Evolutionary conservation across 1,140 invertebrate genomes (phyloP).

Genomic region (Polypedilum vanderplanki): DNA sequence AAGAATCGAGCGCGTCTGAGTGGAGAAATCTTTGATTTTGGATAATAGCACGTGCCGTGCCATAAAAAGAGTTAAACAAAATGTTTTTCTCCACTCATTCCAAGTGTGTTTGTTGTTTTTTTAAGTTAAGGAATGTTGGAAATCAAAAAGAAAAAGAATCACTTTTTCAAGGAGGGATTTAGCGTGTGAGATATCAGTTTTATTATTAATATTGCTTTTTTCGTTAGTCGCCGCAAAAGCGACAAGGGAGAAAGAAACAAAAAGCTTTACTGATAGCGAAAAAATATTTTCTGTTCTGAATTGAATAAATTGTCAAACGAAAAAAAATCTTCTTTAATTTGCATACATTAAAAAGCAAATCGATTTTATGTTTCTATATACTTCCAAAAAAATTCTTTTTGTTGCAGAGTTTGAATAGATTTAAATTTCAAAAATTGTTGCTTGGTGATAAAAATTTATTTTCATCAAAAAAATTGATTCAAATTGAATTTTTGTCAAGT

Average conservation of each 20-base stretch:
- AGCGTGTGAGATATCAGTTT: too few relatives aligned
- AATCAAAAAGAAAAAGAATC: neutral
- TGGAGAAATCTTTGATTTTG: slow-evolving; percentile 8
- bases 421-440: too few relatives aligned
- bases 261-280: neutral
- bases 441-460: too few relatives aligned
- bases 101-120: neutral
- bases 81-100: neutral
- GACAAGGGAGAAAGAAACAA: neutral
- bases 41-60: slow-evolving; percentile 24
- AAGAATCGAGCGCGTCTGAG: neutral
- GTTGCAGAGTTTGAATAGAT: too few relatives aligned
- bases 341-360: slow-evolving; percentile 26
- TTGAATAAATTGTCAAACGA: neutral
- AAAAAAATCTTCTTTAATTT: neutral
- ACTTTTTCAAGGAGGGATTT: neutral
- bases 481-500: too few relatives aligned
- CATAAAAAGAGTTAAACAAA: slow-evolving; percentile 26
- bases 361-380: slow-evolving; percentile 29
- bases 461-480: too few relatives aligned
- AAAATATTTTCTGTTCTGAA: neutral
- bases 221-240: neutral
- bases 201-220: neutral
- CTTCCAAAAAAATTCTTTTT: neutral
- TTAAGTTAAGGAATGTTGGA: neutral